These are phyloP conservation scores for Mustela nigripes DNA, from an alignment of 2,113 vertebrate genomes.

Conservation along the genomic window DNA sequence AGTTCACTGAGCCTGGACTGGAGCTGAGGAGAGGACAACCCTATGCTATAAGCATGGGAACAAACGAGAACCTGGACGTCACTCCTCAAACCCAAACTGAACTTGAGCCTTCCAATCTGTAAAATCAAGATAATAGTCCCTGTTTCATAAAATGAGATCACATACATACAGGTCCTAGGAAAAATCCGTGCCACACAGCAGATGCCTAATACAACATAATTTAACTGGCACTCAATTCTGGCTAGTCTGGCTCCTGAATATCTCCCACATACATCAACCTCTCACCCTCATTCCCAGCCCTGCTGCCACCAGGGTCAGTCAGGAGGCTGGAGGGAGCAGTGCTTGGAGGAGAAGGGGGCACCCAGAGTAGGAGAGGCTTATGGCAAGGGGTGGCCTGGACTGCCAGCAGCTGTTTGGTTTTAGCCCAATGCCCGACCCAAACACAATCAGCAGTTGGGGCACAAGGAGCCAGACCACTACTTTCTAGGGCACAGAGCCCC, in stretches of 20 bases:
- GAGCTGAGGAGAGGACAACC: neutral
- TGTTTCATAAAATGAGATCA: neutral
- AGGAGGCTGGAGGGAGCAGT: neutral
- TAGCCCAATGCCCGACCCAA: neutral
- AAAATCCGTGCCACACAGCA: neutral
- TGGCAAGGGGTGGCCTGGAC: neutral
- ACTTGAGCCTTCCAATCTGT: neutral
- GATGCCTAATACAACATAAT: neutral
- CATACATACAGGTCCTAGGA: neutral
- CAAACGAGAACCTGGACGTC: neutral
- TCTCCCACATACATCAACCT: neutral
- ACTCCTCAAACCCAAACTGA: neutral
- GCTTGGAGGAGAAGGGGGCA: neutral
- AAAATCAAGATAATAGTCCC: neutral
- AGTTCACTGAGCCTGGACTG: neutral
- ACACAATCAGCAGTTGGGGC: neutral
- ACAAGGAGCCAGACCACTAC: neutral
- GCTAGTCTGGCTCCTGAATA: neutral
- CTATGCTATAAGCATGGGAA: neutral
- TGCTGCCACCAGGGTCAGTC: neutral
- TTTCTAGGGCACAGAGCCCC: neutral
- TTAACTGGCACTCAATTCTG: neutral
- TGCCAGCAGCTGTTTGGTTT: neutral
- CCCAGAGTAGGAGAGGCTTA: neutral
- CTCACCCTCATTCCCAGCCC: neutral